Conservation (phyloP, 2,888 invertebrate species). For the Aelia acuminata region DNA sequence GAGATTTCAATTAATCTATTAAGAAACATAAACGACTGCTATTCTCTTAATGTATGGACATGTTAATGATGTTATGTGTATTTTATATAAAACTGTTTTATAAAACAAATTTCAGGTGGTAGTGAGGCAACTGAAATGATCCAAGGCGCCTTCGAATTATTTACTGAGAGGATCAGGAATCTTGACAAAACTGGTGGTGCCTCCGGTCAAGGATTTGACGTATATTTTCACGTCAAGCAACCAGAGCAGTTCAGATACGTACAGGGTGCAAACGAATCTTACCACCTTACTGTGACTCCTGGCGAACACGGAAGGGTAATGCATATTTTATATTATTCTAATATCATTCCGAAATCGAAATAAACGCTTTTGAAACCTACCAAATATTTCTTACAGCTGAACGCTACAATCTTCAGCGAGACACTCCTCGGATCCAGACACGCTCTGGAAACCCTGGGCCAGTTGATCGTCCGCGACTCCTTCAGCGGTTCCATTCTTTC, state of each 20-base stretch:
- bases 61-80: neutral
- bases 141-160: slow-evolving; percentile 57
- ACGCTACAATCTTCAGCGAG: slow-evolving; percentile 73
- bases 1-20: too few relatives aligned
- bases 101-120: slow-evolving; percentile 35
- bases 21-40: too few relatives aligned
- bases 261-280: slow-evolving; percentile 82
- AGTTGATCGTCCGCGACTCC: slow-evolving; percentile 80
- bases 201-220: slow-evolving; percentile 57
- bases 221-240: slow-evolving; percentile 62
- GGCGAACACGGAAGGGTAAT: slow-evolving; percentile 70
- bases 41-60: too few relatives aligned
- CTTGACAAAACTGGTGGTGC: slow-evolving; percentile 33
- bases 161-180: slow-evolving; percentile 53
- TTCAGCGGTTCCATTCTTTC: slow-evolving; percentile 75
- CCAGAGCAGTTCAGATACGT: slow-evolving; percentile 67
- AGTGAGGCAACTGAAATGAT: slow-evolving; percentile 49
- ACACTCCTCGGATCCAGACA: slow-evolving; percentile 82
- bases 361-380: neutral
- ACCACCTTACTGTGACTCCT: slow-evolving; percentile 74
- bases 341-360: neutral
- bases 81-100: neutral
- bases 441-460: slow-evolving; percentile 82
- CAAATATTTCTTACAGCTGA: slow-evolving; percentile 67
- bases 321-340: neutral